Base-by-base conservation (phyloP, 2,888 invertebrate genomes). In the Zootermopsis nevadensis region DNA sequence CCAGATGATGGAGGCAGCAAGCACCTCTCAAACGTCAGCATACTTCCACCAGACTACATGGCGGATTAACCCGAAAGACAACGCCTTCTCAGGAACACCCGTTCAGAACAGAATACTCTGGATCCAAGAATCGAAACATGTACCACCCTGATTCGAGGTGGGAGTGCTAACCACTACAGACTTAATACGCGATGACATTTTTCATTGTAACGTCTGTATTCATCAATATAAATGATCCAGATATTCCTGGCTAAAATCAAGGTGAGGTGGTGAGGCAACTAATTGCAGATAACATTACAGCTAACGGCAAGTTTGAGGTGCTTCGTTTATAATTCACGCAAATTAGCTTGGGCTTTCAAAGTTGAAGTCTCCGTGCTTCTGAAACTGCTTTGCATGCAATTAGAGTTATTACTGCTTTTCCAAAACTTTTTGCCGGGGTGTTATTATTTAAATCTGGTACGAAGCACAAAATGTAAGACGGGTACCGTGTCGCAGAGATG, bases 261-360 rank as follows among this genome's bases (percentile, higher is more conserved):
- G 60, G 60, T 60, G 60, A 60, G 24, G 12, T n/a, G 2, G 15
- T 7, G 60, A n/a, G 60, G n/a, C 60, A n/a, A 12, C n/a, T 2
- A 60, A n/a, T 19, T 60, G 60, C 27, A 12, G n/a, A n/a, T 60
- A 60, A 60, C 60, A 60, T 60, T 60, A 60, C 60, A 38, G 35
- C 74, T 74, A 38, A 74, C 33, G 22, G 38, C 74, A 38, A 42
- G 6, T 42, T 2, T 19, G 42, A 38, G 22, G 38, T 27, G 42
- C 53, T 55, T 55, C 55, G 22, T 31, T 77, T 77, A 53, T 77
- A 77, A 22, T 48, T 77, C 30, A 77, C 22, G 77, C 53, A 77
- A 77, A 77, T 77, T 77, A 77, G 30, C 31, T 77, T 53, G 27
- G 42, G 4, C 35, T 27, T n/a, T n/a, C 24, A 24, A 33, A 33